Base-by-base conservation (phyloP, 1,140 invertebrate species). In the Scylla paramamosain region DNA sequence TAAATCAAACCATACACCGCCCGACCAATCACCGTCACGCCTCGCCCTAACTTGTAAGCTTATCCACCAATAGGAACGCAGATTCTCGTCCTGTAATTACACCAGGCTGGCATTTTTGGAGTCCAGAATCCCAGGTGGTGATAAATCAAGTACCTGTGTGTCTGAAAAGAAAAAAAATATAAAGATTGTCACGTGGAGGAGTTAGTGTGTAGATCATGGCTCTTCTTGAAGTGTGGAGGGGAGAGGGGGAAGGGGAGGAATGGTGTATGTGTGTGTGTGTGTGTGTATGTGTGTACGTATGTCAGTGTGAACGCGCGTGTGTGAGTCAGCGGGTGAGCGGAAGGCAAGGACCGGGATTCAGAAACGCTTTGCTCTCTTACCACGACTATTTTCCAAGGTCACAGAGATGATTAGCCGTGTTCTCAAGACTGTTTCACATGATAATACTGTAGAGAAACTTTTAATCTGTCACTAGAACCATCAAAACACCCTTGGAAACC, bases 261-360 rank as follows among this genome's bases (percentile, higher is more conserved):
- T 29, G 25, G 86, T 77, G 67, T 77, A 20, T 77, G 67, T 77
- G 67, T 77, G 67, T 77, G 67, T 77, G 67, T 77, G 67, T 77
- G 67, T 77, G 67, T 77, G 67, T 77, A 20, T 77, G 67, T 77
- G 67, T 77, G 67, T 77, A 20, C n/a, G 67, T 77, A 20, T 77
- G 67, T 77, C 7, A 16, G 67, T 77, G 67, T 77, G 67, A 16
- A 20, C n/a, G 67, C n/a, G 67, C n/a, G 67, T 77, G 67, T 77
- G 67, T 77, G 67, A 16, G 67, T 77, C 12, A 20, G 67, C 20
- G 67, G 12, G 67, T 77, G 67, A 20, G 67, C 20, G n/a, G n/a
- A n/a, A 77, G 67, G n/a, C 20, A 59, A 59, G 52, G 10, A 39
- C 39, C 39, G 39, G 39, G 1, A 39, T 6, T 39, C 39, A 2